These are phyloP conservation scores for Notoglanidium macrostoma DNA, from an alignment of 2,797 vertebrate genomes.

Conservation along the genomic window DNA sequence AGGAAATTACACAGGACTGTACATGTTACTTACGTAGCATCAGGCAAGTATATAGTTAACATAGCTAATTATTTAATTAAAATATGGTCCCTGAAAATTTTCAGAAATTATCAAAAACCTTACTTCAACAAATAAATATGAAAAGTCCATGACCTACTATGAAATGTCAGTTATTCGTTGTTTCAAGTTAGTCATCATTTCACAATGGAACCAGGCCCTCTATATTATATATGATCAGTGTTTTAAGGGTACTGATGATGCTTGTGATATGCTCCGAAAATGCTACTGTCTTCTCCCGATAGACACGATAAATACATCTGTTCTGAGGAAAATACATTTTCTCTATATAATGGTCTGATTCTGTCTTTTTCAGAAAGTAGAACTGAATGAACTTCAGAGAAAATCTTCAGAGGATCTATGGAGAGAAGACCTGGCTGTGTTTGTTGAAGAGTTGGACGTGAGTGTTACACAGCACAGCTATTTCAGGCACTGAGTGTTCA, in stretches of 20 bases:
- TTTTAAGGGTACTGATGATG: background rate
- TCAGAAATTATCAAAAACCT: background rate
- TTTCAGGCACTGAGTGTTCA: background rate
- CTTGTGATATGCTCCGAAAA: background rate
- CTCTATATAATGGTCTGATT: background rate
- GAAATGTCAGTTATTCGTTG: background rate
- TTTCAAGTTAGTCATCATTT: background rate
- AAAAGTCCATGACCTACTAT: background rate
- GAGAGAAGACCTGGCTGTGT: conserved; percentile 94
- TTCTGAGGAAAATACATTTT: background rate
- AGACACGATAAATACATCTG: background rate
- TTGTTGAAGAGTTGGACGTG: conserved; percentile 94
- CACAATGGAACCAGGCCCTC: background rate
- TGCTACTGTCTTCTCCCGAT: background rate
- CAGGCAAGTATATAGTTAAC: background rate
- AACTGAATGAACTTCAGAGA: conserved; percentile 86
- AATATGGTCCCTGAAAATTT: background rate
- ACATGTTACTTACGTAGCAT: background rate
- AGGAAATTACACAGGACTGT: no score
- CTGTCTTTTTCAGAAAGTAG: conserved; percentile 76
- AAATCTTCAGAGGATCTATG: conserved; percentile 90
- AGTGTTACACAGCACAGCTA: conserved; percentile 58
- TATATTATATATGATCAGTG: background rate
- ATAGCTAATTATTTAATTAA: background rate
- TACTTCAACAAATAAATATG: background rate